Conservation (phyloP, 35 echinoderm and acorn worm species). For the Ophiothrix spiculata region DNA sequence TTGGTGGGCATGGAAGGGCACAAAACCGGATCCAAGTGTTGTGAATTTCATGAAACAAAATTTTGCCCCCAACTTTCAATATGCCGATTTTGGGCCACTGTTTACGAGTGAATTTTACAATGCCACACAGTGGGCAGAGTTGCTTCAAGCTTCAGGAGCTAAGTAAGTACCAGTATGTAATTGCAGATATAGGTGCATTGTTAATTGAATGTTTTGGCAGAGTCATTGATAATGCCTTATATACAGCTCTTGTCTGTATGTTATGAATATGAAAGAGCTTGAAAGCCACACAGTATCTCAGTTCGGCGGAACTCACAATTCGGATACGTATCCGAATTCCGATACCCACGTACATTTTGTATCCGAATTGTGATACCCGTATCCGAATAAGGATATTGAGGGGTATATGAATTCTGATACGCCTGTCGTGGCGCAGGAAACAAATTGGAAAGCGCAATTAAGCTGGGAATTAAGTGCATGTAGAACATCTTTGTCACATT, state of each 20-base stretch:
- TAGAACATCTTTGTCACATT: too few species aligned
- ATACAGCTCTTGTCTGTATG: not conserved
- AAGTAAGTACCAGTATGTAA: slow-evolving; percentile 45
- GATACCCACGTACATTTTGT: too few species aligned
- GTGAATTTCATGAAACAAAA: slow-evolving; percentile 77
- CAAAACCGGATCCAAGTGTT: slow-evolving; percentile 2
- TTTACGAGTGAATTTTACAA: slow-evolving; percentile 66
- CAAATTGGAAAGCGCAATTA: too few species aligned
- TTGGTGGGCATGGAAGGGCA: slow-evolving; percentile 57
- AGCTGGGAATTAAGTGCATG: too few species aligned
- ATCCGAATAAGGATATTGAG: too few species aligned
- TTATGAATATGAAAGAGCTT: too few species aligned
- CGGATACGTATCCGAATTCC: too few species aligned
- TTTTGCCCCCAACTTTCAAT: slow-evolving; percentile 45
- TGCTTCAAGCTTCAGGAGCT: slow-evolving; percentile 65
- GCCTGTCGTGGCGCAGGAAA: too few species aligned
- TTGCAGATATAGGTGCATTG: not conserved
- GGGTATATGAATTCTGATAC: too few species aligned
- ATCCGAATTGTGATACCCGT: too few species aligned
- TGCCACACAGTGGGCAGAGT: slow-evolving; percentile 56
- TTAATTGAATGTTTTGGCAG: not conserved
- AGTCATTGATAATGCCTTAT: not conserved
- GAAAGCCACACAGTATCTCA: too few species aligned
- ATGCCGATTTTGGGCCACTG: slow-evolving; percentile 58
- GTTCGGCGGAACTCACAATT: too few species aligned